Evolutionary conservation across 2,113 vertebrate genomes (phyloP), one percentile per base, ranked within the genome.

Genomic region (Pachypanchax playfairii): DNA sequence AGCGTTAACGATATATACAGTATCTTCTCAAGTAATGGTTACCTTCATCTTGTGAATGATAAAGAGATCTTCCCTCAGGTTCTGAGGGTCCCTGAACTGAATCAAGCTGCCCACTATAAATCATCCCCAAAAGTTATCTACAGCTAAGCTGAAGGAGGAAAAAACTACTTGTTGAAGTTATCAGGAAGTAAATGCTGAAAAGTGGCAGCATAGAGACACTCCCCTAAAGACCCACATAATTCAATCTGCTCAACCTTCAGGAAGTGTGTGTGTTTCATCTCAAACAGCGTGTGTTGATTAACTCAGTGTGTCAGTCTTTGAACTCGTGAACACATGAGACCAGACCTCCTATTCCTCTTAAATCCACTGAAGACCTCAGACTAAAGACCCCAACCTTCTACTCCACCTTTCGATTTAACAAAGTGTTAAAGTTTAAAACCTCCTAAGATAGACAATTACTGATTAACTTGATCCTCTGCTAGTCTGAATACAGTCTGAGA

Each of bases 271-370:
- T 33, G 35, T 15, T 17, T 13, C 17, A 39, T 65, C 76, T 65
- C 62, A 61, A 69, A 73, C 44, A 48, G 24, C 60, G 63, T 49
- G 52, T 72, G 55, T 49, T 47, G 53, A 60, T 56, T 64, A 51
- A 73, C 56, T 65, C 60, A 57, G 56, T 53, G 28, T 39, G 52
- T 26, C 47, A 36, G 36, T 41, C 36, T 71, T 72, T 75, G 57
- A 75, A 60, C 56, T 67, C 52, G 5, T 41, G 52, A 5, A 63
- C 77, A 64, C 62, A 22, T 43, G 33, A 76, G 68, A 65, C 29
- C 24, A 24, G 54, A 20, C 64, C 44, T 56, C 68, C 18, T 46
- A 43, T 68, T 41, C 0, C 21, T 29, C 48, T 51, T 36, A 21
- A 38, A 10, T 54, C 54, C 49, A 54, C 29, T 53, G 60, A 69